phyloP scores from a whole-genome alignment of 2,888 invertebrate genomes.

The Netelia inedita region DNA sequence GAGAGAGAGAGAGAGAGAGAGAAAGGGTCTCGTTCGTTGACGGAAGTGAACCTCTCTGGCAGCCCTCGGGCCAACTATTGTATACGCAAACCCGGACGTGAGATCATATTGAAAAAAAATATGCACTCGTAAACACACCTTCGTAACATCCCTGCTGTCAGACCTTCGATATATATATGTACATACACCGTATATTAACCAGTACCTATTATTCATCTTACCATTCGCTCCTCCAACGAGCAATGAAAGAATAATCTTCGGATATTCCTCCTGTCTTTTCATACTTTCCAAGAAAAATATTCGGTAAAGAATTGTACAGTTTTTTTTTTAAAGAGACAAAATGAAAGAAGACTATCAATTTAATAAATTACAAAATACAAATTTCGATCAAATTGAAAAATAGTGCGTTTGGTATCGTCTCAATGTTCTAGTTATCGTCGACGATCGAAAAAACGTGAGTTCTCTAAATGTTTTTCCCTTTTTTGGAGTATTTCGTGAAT shows the following conservation, averaged over 20 bases:
- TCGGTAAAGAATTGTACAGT: too few relatives aligned
- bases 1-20: constrained; percentile 22
- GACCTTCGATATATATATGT: constrained; percentile 14
- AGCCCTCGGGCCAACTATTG: constrained; percentile 39
- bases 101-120: constrained; percentile 54
- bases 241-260: too few relatives aligned
- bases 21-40: constrained; percentile 41
- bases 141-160: constrained; percentile 54
- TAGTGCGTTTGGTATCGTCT: neutral
- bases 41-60: constrained; percentile 53
- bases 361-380: too few relatives aligned
- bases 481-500: constrained; percentile 25
- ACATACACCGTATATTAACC: neutral
- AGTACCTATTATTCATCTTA: neutral
- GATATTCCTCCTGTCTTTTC: too few relatives aligned
- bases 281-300: too few relatives aligned
- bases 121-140: constrained; percentile 24
- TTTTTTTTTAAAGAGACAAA: neutral
- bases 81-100: constrained; percentile 56
- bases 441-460: constrained; percentile 15
- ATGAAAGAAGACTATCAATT: neutral
- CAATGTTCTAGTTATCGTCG: neutral
- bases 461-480: constrained; percentile 28
- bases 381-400: too few relatives aligned
- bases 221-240: too few relatives aligned